Base-by-base conservation (phyloP, 2,888 invertebrate species). In the Epirrhoe alternata region DNA sequence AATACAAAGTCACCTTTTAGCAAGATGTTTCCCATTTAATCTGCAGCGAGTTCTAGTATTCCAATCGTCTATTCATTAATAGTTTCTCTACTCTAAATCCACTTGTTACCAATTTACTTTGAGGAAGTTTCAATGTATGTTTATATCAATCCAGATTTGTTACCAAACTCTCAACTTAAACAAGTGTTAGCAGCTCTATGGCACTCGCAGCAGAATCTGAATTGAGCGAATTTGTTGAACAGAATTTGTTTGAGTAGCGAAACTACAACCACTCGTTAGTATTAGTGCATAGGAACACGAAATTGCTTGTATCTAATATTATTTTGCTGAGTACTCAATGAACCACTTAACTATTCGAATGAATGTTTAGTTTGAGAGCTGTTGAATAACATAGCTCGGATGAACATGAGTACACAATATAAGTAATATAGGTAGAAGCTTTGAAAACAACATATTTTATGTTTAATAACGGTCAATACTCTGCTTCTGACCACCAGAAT, bases 151-250 rank as follows among this genome's bases (percentile, higher is more conserved):
- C 14, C 17, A 49, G 56, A 57, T 64, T 63, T 61, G 64, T 61
- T 61, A 52, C 42, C 45, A 38, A 59, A 63, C 64, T 68, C 24
- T 10, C 52, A 61, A 68, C 68, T 68, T 47, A 61, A 61, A 68
- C 64, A 53, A 61, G 51, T 65, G 65, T 65, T 56, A 61, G 35
- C 50, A 59, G 53, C 57, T 68, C 56, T 42, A 58, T 50, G 64
- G 53, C 56, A 57, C 64, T 68, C 5, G 60, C 12, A 57, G 53
- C 64, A 64, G 62, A 64, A 74, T 72, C 66, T 72, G 65, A 69
- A 74, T 71, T 72, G 66, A 68, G 68, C 56, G 64, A 72, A 68
- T 72, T 73, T 61, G 65, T 55, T 59, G 52, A 68, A 65, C 65
- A 30, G 50, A 61, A 59, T 47, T 63, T 64, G 66, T 71, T 71